Evolutionary conservation across 1,140 invertebrate genomes (phyloP).

Genomic region (Formica selysi): DNA sequence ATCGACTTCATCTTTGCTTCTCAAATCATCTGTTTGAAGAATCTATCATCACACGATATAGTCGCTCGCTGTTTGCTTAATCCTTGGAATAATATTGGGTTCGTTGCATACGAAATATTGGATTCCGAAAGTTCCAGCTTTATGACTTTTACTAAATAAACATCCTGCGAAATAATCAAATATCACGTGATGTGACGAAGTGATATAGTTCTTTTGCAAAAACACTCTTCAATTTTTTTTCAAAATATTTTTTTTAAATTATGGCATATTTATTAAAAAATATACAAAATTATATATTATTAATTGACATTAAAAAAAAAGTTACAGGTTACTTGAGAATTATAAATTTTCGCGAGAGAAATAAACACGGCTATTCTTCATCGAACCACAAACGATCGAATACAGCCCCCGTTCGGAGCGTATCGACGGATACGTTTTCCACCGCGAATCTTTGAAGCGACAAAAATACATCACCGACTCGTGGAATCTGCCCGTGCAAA

Average conservation of each 20-base stretch:
- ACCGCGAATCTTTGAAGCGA: conserved; percentile 45
- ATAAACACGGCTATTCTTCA: background rate
- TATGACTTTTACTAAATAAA: background rate
- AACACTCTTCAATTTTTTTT: background rate
- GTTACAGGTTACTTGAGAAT: no score
- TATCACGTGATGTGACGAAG: background rate
- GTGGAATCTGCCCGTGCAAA: conserved; percentile 4
- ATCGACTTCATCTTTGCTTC: background rate
- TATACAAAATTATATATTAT: no score
- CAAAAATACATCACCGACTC: conserved; percentile 36
- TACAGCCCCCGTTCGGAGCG: background rate
- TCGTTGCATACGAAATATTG: conserved; percentile 1
- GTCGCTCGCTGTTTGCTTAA: conserved; percentile 10
- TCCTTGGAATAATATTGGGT: conserved; percentile 6
- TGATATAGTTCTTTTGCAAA: background rate
- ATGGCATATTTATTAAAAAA: background rate
- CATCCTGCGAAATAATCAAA: background rate
- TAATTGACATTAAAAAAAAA: no score
- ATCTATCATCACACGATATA: background rate
- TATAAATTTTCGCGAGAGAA: background rate
- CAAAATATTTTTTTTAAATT: background rate
- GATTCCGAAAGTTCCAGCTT: conserved; percentile 8
- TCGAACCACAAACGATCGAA: conserved; percentile 1
- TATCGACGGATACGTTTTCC: background rate
- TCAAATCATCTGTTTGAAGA: conserved; percentile 21